Percentiles rank a stretch among this genome's conserved stretches.
Conservation (phyloP, 2,888 invertebrate species). For the Cybosia mesomella region DNA sequence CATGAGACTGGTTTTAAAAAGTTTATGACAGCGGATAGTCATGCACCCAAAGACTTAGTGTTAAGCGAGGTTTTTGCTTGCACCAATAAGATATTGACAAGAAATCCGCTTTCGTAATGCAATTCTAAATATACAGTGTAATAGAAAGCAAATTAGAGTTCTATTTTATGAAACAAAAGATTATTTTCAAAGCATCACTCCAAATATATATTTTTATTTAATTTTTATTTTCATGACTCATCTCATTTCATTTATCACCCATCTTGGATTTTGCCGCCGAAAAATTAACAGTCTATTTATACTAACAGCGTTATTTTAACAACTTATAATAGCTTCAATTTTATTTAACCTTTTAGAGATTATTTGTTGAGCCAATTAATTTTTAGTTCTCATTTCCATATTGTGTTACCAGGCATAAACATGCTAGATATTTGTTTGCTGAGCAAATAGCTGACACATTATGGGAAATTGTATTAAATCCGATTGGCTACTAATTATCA, state of each 20-base stretch:
- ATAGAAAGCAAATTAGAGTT: constrained; percentile 64
- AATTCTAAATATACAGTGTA: constrained; percentile 52
- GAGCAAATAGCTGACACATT: constrained; percentile 66
- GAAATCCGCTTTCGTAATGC: constrained; percentile 62
- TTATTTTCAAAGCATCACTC: constrained; percentile 77
- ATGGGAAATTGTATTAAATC: constrained; percentile 64
- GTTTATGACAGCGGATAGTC: constrained; percentile 64
- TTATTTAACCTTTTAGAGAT: constrained; percentile 44
- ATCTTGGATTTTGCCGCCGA: constrained; percentile 54
- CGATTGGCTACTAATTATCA: constrained; percentile 53
- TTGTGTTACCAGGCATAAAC: constrained; percentile 15
- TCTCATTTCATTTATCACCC: constrained; percentile 62
- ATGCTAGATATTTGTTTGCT: constrained; percentile 66
- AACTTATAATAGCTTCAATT: constrained; percentile 57
- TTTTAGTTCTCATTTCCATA: constrained; percentile 5
- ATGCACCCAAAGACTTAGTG: background rate
- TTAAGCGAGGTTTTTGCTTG: background rate
- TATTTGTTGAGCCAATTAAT: constrained; percentile 21
- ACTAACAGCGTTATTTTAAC: constrained; percentile 76
- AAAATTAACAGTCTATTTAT: constrained; percentile 49
- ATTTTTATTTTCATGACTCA: constrained; percentile 56
- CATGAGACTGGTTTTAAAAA: constrained; percentile 36
- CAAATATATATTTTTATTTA: constrained; percentile 61
- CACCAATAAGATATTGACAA: constrained; percentile 2
- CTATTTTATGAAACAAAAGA: constrained; percentile 55